A percentile compares a stretch with the other conserved stretches of the same genome.
phyloP scores from a whole-genome alignment of 92 coral and sea anemone genomes.

The Parazoanthus darwini region DNA sequence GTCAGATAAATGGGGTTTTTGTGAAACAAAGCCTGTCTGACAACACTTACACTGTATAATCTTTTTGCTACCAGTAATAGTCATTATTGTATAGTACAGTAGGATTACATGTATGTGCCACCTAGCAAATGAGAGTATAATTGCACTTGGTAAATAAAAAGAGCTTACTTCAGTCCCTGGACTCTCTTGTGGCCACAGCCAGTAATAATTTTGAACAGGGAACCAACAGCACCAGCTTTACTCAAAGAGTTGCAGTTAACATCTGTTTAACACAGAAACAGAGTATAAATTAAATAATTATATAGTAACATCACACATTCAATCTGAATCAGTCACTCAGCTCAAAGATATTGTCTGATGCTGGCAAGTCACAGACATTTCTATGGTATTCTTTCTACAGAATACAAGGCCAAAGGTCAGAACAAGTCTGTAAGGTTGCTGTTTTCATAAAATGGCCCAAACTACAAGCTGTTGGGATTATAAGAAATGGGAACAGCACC shows the following conservation, averaged over 20 bases:
- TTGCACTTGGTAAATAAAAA: neutral
- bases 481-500: neutral
- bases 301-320: neutral
- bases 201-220: constrained; percentile 77
- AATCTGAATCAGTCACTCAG: neutral
- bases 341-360: neutral
- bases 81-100: no score
- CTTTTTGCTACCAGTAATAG: no score
- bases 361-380: neutral
- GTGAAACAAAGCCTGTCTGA: no score
- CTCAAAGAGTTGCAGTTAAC: constrained; percentile 89
- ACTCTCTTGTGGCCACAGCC: constrained; percentile 97
- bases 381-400: neutral
- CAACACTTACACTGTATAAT: no score
- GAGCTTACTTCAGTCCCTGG: constrained; percentile 81
- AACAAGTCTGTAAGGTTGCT: neutral
- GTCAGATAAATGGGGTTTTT: no score
- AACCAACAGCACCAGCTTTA: constrained; percentile 87
- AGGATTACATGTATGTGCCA: no score
- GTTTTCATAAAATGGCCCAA: neutral
- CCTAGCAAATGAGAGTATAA: neutral
- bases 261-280: constrained; percentile 46
- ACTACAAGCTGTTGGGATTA: neutral
- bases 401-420: constrained; percentile 14
- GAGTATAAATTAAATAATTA: no score